phyloP scores from a whole-genome alignment of 2,113 vertebrate genomes.

The Oncorhynchus mykiss region DNA sequence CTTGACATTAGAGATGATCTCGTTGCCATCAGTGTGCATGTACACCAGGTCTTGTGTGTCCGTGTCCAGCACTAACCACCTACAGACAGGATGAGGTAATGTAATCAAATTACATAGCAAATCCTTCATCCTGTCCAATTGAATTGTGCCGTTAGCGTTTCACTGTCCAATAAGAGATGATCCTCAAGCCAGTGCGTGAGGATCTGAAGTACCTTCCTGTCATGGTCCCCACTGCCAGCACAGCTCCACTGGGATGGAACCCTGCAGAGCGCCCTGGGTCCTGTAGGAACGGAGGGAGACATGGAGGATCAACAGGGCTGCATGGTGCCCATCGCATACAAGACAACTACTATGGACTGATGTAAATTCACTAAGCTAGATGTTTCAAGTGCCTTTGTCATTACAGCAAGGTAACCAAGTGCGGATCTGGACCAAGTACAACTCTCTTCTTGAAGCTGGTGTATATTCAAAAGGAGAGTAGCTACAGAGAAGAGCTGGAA shows the following conservation, averaged over 20 bases:
- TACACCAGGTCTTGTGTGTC: constrained; percentile 85
- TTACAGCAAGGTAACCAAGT: too few species aligned
- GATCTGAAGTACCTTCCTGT: constrained; percentile 77
- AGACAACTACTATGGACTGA: too few species aligned
- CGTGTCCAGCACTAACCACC: constrained; percentile 89
- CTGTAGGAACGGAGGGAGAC: constrained; percentile 57
- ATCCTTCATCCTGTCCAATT: too few species aligned
- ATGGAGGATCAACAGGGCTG: background rate
- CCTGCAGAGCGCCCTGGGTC: constrained; percentile 81
- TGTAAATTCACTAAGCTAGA: too few species aligned
- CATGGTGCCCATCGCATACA: background rate
- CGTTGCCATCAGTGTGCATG: constrained; percentile 85
- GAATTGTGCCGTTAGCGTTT: too few species aligned
- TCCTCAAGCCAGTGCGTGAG: too few species aligned
- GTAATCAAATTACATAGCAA: too few species aligned
- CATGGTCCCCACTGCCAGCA: constrained; percentile 86
- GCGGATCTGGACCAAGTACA: too few species aligned
- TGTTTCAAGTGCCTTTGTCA: too few species aligned
- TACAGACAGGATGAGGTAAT: constrained; percentile 43
- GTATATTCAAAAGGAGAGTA: background rate
- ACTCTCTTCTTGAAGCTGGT: too few species aligned
- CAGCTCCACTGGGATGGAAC: constrained; percentile 83
- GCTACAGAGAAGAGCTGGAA: background rate
- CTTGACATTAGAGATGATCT: constrained; percentile 85
- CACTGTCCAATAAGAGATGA: too few species aligned